These are phyloP conservation scores for Teleogryllus oceanicus DNA, from an alignment of 2,888 invertebrate species.

Conservation along the genomic window DNA sequence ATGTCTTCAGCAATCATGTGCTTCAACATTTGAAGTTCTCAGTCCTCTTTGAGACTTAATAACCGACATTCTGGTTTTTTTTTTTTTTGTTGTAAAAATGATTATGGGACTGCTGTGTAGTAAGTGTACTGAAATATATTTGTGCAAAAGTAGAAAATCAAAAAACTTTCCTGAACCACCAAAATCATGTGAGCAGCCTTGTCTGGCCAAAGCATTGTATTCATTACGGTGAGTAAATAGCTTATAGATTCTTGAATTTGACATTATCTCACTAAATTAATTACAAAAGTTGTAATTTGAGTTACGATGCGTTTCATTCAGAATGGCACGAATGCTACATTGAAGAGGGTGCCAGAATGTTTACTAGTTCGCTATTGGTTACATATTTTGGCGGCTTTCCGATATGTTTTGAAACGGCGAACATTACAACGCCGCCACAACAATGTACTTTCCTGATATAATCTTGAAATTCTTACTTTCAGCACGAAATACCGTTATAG, in stretches of 20 bases:
- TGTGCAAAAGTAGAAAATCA: neutral
- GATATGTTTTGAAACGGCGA: neutral
- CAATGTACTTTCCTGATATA: too few species aligned
- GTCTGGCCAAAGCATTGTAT: neutral
- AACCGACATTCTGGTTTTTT: neutral
- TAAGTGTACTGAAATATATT: neutral
- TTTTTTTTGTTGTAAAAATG: neutral
- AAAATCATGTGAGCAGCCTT: neutral
- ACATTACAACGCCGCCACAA: too few species aligned
- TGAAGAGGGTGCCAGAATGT: neutral
- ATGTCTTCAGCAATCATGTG: neutral
- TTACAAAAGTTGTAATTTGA: too few species aligned
- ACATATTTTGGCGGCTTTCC: neutral
- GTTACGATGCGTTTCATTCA: too few species aligned
- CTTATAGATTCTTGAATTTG: too few species aligned
- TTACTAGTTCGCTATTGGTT: constrained; percentile 7
- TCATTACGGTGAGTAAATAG: neutral
- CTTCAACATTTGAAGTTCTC: neutral
- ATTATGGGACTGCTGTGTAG: constrained; percentile 3
- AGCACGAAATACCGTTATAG: too few species aligned
- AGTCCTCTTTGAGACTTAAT: too few species aligned
- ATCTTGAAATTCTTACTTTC: too few species aligned
- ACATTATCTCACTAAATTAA: too few species aligned
- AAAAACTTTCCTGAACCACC: neutral
- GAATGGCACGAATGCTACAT: too few species aligned